A percentile compares a stretch with the other conserved stretches of the same genome.
phyloP scores from a whole-genome alignment of 2,113 vertebrate species.

The Lathamus discolor region DNA sequence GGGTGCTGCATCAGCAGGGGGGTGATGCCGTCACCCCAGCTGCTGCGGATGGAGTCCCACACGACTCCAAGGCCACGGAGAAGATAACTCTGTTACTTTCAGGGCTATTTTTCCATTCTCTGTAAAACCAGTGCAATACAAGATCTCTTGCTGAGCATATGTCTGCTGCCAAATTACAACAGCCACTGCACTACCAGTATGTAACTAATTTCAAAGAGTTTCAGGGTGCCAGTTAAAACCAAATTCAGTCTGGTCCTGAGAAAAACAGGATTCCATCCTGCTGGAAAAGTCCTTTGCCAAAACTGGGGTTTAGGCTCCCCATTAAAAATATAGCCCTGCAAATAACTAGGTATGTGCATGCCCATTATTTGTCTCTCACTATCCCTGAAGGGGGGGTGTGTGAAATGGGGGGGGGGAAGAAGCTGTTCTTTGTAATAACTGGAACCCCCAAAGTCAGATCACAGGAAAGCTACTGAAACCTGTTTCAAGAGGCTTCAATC shows the following conservation, averaged over 20 bases:
- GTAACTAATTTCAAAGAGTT: background rate
- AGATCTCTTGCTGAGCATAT: background rate
- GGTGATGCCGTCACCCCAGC: rapidly evolving
- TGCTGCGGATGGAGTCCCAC: rapidly evolving
- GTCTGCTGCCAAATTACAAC: background rate
- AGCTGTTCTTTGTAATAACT: background rate
- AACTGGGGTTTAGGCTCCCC: background rate
- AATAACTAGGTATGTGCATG: background rate
- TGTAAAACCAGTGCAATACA: background rate
- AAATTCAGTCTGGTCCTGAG: background rate
- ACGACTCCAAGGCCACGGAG: rapidly evolving
- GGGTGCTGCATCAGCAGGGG: background rate
- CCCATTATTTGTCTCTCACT: background rate
- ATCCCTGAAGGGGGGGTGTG: background rate
- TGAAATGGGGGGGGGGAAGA: too few relatives aligned
- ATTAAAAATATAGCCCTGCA: background rate
- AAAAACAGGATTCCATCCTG: background rate
- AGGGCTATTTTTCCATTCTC: background rate
- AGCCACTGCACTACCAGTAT: background rate
- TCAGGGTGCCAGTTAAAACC: background rate
- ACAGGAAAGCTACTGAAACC: slow-evolving; percentile 44
- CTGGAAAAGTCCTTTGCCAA: background rate
- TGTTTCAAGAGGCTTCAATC: slow-evolving; percentile 43
- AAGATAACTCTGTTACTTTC: background rate
- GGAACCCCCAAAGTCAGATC: background rate